A percentile compares a stretch with the other conserved stretches of the same genome.
Conservation (phyloP, 1,140 invertebrate genomes). For the Dolichoris vasculosae region DNA sequence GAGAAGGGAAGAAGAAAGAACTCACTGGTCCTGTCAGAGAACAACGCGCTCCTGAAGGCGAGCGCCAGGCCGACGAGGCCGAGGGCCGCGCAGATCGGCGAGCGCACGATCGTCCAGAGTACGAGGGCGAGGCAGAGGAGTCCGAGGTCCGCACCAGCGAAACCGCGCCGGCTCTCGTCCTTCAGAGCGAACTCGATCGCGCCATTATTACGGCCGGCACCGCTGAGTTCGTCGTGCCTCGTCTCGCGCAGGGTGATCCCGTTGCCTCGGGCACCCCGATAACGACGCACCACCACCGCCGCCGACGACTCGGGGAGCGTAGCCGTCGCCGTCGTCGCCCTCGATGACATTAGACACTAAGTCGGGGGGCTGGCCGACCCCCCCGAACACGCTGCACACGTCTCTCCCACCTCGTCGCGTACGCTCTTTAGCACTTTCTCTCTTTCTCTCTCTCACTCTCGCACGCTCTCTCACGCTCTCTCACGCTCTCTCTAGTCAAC, state of each 20-base stretch:
- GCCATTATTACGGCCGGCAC: slow-evolving; percentile 53
- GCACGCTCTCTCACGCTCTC: background rate
- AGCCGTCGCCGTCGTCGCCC: slow-evolving; percentile 6
- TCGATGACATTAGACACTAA: slow-evolving; percentile 44
- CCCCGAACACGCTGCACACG: background rate
- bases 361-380: slow-evolving; percentile 19
- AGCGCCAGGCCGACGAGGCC: slow-evolving; percentile 28
- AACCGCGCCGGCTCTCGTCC: slow-evolving; percentile 53
- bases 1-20: background rate
- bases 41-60: slow-evolving; percentile 43
- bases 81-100: slow-evolving; percentile 33
- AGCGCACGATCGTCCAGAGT: slow-evolving; percentile 38
- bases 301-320: slow-evolving; percentile 12
- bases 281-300: slow-evolving; percentile 18
- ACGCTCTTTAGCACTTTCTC: background rate
- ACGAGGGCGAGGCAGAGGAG: slow-evolving; percentile 49
- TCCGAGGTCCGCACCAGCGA: slow-evolving; percentile 45
- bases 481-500: background rate
- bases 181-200: slow-evolving; percentile 59
- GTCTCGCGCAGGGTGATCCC: slow-evolving; percentile 53
- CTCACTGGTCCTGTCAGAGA: slow-evolving; percentile 48
- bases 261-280: slow-evolving; percentile 57
- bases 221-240: slow-evolving; percentile 17
- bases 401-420: background rate
- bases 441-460: background rate